Conservation (phyloP, 2,113 vertebrate species). For the Carassius auratus region DNA sequence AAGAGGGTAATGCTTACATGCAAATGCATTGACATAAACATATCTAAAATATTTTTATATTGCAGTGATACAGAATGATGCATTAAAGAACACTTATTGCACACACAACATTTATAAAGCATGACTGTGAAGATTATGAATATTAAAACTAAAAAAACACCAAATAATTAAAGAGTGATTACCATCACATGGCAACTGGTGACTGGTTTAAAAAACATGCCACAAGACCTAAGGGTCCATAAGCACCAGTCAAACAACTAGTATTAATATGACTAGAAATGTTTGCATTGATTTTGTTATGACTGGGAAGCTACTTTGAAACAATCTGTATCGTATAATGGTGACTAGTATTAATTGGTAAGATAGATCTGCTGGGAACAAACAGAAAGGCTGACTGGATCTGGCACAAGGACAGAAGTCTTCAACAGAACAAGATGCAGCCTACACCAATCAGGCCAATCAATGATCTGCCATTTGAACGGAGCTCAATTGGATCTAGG, state of each 20-base stretch:
- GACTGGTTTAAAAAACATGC: neutral
- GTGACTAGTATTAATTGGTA: neutral
- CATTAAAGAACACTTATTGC: no score
- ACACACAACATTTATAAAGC: neutral
- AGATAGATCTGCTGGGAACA: neutral
- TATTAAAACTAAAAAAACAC: neutral
- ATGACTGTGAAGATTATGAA: neutral
- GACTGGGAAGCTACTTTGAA: neutral
- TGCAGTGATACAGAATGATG: neutral
- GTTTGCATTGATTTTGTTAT: neutral
- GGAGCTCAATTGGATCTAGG: conserved; percentile 37
- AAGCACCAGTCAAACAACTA: neutral
- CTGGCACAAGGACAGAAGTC: conserved; percentile 12
- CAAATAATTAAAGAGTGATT: neutral
- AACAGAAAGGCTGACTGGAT: neutral
- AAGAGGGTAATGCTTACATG: neutral
- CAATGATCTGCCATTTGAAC: conserved; percentile 34
- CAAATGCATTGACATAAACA: neutral
- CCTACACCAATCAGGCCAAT: neutral
- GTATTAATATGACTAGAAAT: neutral
- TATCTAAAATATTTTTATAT: no score
- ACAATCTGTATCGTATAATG: neutral
- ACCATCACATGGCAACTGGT: neutral
- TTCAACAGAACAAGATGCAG: neutral
- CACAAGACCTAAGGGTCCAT: neutral